Evolutionary conservation across 2,113 vertebrate species (phyloP).

Genomic region (Ondatra zibethicus): DNA sequence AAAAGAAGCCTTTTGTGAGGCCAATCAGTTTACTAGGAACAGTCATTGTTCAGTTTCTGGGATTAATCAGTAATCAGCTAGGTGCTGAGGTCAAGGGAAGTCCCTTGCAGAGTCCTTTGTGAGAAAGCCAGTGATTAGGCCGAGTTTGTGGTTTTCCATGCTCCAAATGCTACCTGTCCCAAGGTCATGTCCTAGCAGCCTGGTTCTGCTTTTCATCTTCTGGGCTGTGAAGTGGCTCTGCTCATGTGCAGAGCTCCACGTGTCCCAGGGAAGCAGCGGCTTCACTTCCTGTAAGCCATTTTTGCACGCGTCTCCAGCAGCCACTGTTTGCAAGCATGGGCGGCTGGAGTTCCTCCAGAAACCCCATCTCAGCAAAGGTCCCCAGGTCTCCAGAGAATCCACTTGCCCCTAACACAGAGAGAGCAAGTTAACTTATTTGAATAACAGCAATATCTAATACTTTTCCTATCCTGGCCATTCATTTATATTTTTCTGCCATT

Average conservation of each 20-base stretch:
- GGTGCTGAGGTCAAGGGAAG: neutral
- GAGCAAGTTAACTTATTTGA: neutral
- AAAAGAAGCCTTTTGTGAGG: neutral
- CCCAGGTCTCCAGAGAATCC: neutral
- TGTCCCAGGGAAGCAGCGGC: neutral
- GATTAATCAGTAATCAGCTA: neutral
- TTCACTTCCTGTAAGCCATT: neutral
- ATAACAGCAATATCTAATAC: neutral
- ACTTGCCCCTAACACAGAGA: neutral
- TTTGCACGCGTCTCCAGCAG: neutral
- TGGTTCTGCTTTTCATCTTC: neutral
- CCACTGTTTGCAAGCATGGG: neutral
- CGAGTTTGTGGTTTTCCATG: neutral
- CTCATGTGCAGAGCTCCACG: neutral
- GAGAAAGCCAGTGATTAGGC: neutral
- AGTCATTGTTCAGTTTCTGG: neutral
- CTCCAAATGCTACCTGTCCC: rapidly evolving
- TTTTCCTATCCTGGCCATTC: neutral
- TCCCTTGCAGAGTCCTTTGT: neutral
- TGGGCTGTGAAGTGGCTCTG: neutral
- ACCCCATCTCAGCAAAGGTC: neutral
- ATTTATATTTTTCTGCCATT: neutral
- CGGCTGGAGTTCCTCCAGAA: neutral
- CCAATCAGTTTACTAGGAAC: neutral
- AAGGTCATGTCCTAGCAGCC: neutral